These are phyloP conservation scores for Cryptomyrus ogoouensis DNA, from an alignment of 2,113 vertebrate species.

Conservation along the genomic window DNA sequence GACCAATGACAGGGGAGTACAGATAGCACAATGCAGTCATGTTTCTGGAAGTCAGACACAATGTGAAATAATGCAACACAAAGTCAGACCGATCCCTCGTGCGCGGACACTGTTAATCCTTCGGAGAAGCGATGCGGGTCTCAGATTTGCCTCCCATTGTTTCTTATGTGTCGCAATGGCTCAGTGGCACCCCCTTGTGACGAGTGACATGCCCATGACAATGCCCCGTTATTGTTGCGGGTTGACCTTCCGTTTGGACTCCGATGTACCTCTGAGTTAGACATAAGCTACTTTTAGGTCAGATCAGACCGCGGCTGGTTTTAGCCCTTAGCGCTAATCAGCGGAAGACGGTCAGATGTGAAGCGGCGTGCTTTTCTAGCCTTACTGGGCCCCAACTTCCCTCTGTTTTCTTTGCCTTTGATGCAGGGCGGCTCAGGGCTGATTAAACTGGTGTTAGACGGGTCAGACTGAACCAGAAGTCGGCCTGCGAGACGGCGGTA, in stretches of 20 bases:
- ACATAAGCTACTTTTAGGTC: neutral
- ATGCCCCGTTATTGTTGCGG: neutral
- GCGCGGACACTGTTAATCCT: neutral
- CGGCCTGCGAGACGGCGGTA: neutral
- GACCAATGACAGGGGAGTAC: neutral
- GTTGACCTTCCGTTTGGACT: neutral
- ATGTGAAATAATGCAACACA: neutral
- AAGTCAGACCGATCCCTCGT: neutral
- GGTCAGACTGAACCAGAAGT: neutral
- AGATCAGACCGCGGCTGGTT: neutral
- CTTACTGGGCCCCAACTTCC: neutral
- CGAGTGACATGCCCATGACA: neutral
- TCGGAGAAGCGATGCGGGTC: neutral
- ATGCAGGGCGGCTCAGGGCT: neutral
- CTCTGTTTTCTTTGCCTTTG: constrained; percentile 1
- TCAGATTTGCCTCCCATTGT: neutral
- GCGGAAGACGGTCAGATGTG: neutral
- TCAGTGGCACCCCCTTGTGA: neutral
- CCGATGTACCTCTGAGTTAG: neutral
- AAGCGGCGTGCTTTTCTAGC: neutral
- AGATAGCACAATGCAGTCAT: neutral
- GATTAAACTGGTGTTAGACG: constrained; percentile 8
- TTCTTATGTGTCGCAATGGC: neutral
- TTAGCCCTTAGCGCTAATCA: neutral
- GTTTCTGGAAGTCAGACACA: neutral